Evolutionary conservation across 2,113 vertebrate genomes (phyloP).

Genomic region (Asarcornis scutulata): DNA sequence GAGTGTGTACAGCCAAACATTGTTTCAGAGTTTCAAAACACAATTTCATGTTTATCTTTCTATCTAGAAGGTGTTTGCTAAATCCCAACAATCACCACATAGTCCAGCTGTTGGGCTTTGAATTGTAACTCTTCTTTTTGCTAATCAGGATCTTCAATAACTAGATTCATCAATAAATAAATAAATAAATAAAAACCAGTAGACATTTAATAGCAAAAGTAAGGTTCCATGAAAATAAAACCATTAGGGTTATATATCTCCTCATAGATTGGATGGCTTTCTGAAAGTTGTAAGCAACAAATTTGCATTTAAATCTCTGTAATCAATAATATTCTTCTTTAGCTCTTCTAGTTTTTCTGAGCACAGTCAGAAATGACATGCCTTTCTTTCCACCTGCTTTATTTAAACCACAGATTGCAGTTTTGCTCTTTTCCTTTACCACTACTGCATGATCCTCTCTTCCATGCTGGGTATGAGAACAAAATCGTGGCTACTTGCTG

Average conservation of each 20-base stretch:
- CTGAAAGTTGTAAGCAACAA: background rate
- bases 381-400: background rate
- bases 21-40: background rate
- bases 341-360: background rate
- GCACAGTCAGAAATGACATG: background rate
- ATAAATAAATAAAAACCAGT: background rate
- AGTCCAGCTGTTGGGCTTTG: background rate
- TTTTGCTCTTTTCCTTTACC: background rate
- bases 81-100: background rate
- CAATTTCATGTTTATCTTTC: slow-evolving; percentile 25
- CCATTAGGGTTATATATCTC: background rate
- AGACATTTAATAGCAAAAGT: background rate
- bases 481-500: background rate
- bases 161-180: background rate
- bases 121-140: background rate
- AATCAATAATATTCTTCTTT: background rate
- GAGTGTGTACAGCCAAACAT: background rate
- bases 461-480: background rate
- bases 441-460: background rate
- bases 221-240: background rate
- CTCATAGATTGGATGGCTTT: background rate
- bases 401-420: background rate
- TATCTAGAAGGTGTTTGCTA: slow-evolving; percentile 36
- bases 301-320: background rate
- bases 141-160: background rate